These are phyloP conservation scores for Chloroceryle inda DNA, from an alignment of 2,797 vertebrate species.

Conservation along the genomic window DNA sequence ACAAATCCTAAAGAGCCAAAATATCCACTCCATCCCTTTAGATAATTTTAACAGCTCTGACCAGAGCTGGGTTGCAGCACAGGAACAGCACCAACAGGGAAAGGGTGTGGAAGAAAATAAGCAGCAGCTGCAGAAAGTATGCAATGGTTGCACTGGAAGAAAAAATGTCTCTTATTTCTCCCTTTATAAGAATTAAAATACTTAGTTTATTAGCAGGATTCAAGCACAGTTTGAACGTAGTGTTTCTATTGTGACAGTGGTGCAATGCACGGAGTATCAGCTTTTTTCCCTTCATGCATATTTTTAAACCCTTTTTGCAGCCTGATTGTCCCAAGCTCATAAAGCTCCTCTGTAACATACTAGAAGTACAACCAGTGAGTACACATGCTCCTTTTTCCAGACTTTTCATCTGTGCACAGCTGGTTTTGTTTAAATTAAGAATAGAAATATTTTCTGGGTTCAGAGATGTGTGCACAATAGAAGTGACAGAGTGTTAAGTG, in stretches of 20 bases:
- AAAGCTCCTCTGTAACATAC: not conserved
- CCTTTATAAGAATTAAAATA: constrained; percentile 7
- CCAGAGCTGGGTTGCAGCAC: not conserved
- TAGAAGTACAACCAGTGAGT: not conserved
- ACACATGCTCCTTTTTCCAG: not conserved
- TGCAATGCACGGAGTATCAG: not conserved
- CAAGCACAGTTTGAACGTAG: not conserved
- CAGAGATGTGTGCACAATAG: not conserved
- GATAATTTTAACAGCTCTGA: not conserved
- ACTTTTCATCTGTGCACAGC: not conserved
- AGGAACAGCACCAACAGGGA: constrained; percentile 9
- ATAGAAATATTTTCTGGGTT: not conserved
- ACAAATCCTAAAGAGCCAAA: not conserved
- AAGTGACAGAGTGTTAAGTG: not conserved
- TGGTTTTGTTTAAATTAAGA: not conserved
- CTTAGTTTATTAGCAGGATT: not conserved
- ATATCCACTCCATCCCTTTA: not conserved
- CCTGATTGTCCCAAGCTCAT: not conserved
- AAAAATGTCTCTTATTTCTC: constrained; percentile 9
- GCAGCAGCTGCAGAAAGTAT: constrained; percentile 37
- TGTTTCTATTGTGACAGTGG: not conserved
- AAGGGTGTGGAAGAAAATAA: constrained; percentile 24
- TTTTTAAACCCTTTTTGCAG: constrained; percentile 1
- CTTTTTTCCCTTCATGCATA: not conserved
- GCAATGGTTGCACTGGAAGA: not conserved